phyloP scores from a whole-genome alignment of 2,113 vertebrate genomes.

The Willisornis vidua region DNA sequence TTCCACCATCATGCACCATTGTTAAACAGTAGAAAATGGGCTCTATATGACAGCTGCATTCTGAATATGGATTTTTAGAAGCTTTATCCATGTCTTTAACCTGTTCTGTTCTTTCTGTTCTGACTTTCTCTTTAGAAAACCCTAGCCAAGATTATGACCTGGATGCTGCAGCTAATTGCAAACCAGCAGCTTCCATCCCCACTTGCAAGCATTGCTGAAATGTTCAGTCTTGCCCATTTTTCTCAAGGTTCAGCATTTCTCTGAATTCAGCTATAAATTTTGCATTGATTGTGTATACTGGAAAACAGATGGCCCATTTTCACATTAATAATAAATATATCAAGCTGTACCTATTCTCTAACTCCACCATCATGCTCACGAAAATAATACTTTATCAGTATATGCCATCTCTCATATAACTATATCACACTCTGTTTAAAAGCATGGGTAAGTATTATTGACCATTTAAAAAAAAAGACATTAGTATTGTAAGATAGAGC shows the following conservation, averaged over 20 bases:
- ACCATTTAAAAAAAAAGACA: neutral
- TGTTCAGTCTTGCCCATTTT: constrained; percentile 12
- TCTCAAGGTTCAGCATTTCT: constrained; percentile 36
- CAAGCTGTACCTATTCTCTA: constrained; percentile 19
- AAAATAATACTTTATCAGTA: constrained; percentile 12
- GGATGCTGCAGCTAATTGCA: constrained; percentile 54
- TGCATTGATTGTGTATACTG: constrained; percentile 6
- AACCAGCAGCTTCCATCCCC: neutral
- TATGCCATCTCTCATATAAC: neutral
- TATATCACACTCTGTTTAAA: constrained; percentile 19
- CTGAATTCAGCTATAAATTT: constrained; percentile 52
- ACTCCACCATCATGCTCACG: constrained; percentile 6
- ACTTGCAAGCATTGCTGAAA: neutral
- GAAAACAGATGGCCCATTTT: constrained; percentile 42
- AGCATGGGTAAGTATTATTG: constrained; percentile 34
- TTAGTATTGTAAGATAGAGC: neutral
- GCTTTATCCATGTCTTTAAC: neutral
- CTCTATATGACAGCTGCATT: neutral
- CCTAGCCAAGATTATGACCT: constrained; percentile 31
- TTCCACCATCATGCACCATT: neutral
- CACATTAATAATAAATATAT: constrained; percentile 60
- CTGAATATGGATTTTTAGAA: constrained; percentile 27
- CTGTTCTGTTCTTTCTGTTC: constrained; percentile 8
- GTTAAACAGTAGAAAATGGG: constrained; percentile 15
- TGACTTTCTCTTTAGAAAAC: constrained; percentile 4